These are phyloP conservation scores for Turritopsis rubra DNA, from an alignment of 30 jellyfish, hydroid and myxozoan genomes.

Conservation along the genomic window DNA sequence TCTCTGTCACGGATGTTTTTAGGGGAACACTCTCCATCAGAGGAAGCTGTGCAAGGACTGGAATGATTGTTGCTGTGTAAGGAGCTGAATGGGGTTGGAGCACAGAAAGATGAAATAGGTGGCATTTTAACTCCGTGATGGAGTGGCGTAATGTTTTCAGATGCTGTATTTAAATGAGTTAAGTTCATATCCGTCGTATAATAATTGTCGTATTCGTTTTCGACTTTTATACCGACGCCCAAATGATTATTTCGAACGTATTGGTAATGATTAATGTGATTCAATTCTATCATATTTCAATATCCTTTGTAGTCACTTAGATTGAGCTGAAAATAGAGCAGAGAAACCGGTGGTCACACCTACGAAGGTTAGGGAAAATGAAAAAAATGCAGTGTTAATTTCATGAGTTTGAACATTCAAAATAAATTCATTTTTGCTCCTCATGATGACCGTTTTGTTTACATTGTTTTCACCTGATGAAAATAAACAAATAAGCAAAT, in stretches of 20 bases:
- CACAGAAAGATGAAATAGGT: constrained; percentile 16
- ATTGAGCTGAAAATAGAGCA: not conserved
- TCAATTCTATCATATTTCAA: constrained; percentile 1
- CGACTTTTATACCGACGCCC: not conserved
- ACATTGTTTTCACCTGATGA: not conserved
- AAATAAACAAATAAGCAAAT: not conserved
- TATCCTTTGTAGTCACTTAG: not conserved
- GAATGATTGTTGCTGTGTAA: not conserved
- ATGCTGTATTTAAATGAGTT: not conserved
- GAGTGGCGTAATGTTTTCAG: too few relatives aligned
- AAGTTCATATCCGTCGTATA: not conserved
- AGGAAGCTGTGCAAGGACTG: not conserved
- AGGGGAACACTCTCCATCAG: constrained; percentile 12
- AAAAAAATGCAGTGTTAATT: too few relatives aligned
- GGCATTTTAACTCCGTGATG: constrained; percentile 5
- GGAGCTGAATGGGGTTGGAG: not conserved
- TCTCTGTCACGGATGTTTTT: not conserved
- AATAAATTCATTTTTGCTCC: not conserved
- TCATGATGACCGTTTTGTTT: not conserved
- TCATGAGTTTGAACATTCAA: too few relatives aligned
- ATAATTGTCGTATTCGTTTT: not conserved
- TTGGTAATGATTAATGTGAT: not conserved
- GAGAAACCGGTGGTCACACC: not conserved
- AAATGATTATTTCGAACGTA: not conserved
- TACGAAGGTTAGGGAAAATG: not conserved